phyloP scores from a whole-genome alignment of 2,113 vertebrate genomes.

The Oncorhynchus mykiss region DNA sequence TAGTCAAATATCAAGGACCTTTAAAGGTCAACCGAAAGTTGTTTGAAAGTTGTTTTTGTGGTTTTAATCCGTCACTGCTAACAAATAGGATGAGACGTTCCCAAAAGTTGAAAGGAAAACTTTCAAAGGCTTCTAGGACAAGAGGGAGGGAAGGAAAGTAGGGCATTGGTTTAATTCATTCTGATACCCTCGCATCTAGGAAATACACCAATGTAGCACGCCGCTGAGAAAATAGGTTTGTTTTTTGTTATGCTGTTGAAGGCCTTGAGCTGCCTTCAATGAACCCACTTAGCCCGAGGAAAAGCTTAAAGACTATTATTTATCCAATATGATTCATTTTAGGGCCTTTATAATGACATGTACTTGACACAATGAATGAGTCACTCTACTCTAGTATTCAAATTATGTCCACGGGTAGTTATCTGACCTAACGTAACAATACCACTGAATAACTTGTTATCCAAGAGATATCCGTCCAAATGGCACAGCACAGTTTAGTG shows the following conservation, averaged over 20 bases:
- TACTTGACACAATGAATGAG: not conserved
- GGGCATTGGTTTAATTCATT: slow-evolving; percentile 53
- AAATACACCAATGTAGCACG: slow-evolving; percentile 51
- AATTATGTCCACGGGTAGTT: not conserved
- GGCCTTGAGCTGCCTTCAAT: slow-evolving; percentile 42
- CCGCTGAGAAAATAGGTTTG: slow-evolving; percentile 47
- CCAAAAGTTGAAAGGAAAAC: slow-evolving; percentile 37
- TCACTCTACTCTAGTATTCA: not conserved
- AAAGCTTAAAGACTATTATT: slow-evolving; percentile 47
- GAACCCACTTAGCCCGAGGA: slow-evolving; percentile 17
- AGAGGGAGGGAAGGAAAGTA: slow-evolving; percentile 45
- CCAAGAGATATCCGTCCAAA: not conserved
- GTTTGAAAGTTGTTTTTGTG: not conserved
- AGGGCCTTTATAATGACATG: not conserved
- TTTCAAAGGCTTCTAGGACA: slow-evolving; percentile 55
- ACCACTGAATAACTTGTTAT: not conserved
- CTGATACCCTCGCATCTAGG: slow-evolving; percentile 55
- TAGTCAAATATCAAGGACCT: slow-evolving; percentile 5
- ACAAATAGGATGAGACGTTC: slow-evolving; percentile 33
- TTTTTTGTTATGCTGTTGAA: slow-evolving; percentile 31
- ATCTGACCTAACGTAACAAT: not conserved
- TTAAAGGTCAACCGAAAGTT: slow-evolving; percentile 16
- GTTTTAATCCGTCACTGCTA: slow-evolving; percentile 21
- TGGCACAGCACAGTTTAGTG: not conserved
- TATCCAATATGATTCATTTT: slow-evolving; percentile 25